Percentiles rank a stretch among this genome's conserved stretches.
phyloP scores from a whole-genome alignment of 2,888 invertebrate species.

The Eretmocerus hayati region DNA sequence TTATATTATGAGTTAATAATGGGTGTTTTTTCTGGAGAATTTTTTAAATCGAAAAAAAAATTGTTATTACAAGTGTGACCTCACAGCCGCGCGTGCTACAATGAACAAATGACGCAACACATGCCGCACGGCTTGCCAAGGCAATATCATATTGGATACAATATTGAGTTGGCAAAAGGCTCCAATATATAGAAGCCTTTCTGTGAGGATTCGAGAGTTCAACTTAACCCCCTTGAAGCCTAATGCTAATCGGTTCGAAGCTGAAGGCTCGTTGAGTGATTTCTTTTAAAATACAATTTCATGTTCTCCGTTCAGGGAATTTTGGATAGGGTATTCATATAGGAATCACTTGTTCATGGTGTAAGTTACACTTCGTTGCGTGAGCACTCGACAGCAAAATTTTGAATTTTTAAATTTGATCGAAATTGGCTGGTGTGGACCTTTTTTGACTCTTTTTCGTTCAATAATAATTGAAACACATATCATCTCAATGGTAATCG shows the following conservation, averaged over 20 bases:
- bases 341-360: slow-evolving; percentile 23
- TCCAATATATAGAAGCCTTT: slow-evolving; percentile 40
- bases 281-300: slow-evolving; percentile 32
- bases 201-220: slow-evolving; percentile 47
- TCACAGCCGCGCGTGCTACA: slow-evolving; percentile 46
- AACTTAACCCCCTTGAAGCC: slow-evolving; percentile 29
- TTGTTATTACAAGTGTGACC: slow-evolving; percentile 27
- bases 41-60: neutral
- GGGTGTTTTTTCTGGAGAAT: no score
- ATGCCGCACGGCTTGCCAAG: slow-evolving; percentile 48
- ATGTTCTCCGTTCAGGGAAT: slow-evolving; percentile 8
- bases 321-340: slow-evolving; percentile 29
- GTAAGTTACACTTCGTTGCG: neutral
- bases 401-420: no score
- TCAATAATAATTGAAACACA: no score
- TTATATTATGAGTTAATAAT: no score
- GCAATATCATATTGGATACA: slow-evolving; percentile 42
- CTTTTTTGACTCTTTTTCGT: no score
- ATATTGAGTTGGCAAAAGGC: slow-evolving; percentile 46
- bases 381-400: no score
- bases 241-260: slow-evolving; percentile 23
- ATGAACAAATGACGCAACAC: slow-evolving; percentile 48
- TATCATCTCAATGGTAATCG: no score
- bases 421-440: no score
- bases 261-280: slow-evolving; percentile 43